These are phyloP conservation scores for Chrysolina haemoptera DNA, from an alignment of 2,888 invertebrate genomes.

Conservation along the genomic window DNA sequence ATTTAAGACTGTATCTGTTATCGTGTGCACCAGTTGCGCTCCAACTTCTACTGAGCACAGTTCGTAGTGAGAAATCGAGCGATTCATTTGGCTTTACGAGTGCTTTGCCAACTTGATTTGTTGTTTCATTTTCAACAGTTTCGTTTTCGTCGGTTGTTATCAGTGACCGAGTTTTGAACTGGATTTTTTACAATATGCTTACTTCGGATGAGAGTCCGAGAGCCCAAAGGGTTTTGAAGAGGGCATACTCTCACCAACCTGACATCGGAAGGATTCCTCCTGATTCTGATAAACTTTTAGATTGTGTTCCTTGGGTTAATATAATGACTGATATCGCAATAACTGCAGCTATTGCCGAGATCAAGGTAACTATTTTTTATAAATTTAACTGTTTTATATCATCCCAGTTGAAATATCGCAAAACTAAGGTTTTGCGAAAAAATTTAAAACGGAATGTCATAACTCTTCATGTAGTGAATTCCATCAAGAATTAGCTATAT, in stretches of 20 bases:
- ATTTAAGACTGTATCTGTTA: constrained; percentile 50
- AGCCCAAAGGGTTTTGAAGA: constrained; percentile 58
- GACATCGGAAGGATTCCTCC: constrained; percentile 65
- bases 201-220: constrained; percentile 61
- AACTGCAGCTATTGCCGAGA: constrained; percentile 67
- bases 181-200: constrained; percentile 54
- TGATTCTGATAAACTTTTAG: constrained; percentile 65
- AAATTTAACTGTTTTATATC: too few relatives aligned
- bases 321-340: constrained; percentile 68
- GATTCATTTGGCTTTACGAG: constrained; percentile 15
- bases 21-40: constrained; percentile 38
- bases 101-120: neutral
- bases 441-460: too few relatives aligned
- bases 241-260: constrained; percentile 59
- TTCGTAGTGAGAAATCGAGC: neutral
- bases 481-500: too few relatives aligned
- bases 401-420: too few relatives aligned
- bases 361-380: constrained; percentile 61
- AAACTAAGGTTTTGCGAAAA: too few relatives aligned
- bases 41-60: neutral
- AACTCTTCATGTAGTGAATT: too few relatives aligned
- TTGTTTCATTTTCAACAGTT: neutral
- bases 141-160: neutral
- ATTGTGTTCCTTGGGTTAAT: constrained; percentile 66
- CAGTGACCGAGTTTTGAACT: constrained; percentile 15